Base-by-base conservation (phyloP, 2,113 vertebrate genomes). In the Heptranchias perlo region DNA sequence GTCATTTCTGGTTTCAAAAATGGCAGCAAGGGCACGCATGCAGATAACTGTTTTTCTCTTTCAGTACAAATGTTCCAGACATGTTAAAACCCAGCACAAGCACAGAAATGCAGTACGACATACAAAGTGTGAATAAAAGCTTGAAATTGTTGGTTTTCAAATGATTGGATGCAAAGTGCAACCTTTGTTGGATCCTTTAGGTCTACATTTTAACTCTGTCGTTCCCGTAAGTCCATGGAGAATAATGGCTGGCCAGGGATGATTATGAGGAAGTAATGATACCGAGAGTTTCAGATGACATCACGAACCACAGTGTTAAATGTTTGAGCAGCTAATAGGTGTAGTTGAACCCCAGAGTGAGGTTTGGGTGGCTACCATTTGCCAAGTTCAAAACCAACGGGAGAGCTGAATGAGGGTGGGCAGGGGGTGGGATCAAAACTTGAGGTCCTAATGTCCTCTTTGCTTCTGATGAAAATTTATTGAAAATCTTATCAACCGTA, bases 1-100 rank as follows among this genome's bases (percentile, higher is more conserved):
- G 96, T 96, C 49, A 97, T 98, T 98, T 98, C 67, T 98, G 97
- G 96, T 97, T 98, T 98, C 96, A 97, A 96, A 96, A 97, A 96
- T 96, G 97, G 96, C 91, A 96, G 96, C 39, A 95, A 97, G 96
- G 96, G 86, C 96, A 96, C 92, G 97, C 96, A 96, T 97, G 96
- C 97, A 97, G 96, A 97, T 97, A 97, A 96, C 28, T 97, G 18
- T 52, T 95, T 96, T n/a, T 69, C 94, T 95, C 44, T 52, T 69
- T 49, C 65, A 52, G 25, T 44, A 31, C 35, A 65, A 64, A 44
- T 94, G 58, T 25, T 69, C 14, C 13, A 69, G 94, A 52, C 94
- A 67, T 73, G 64, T 95, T 69, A 18, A 14, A 95, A 67, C 25
- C 44, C 28, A 28, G 94, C 3, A 31, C 54, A 44, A 69, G 44